Base-by-base conservation (phyloP, 2,113 vertebrate species). In the Atherinomorus stipes region DNA sequence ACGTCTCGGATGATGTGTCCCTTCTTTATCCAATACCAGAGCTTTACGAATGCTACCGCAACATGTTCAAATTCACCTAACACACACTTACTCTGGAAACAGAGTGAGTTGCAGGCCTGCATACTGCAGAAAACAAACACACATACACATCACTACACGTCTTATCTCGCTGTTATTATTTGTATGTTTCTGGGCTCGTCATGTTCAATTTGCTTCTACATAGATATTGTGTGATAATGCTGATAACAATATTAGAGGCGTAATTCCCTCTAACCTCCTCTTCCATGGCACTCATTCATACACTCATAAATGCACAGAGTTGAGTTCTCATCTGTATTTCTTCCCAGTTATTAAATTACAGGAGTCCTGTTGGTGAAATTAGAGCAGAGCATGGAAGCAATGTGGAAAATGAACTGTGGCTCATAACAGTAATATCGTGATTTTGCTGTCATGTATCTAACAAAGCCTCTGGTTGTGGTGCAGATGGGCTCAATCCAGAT, bases 321-420 rank as follows among this genome's bases (percentile, higher is more conserved):
- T 80, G 50, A 49, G 84, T 89, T 84, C 40, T 85, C 69, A 74
- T 90, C 85, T 80, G 73, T 44, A 49, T 47, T 56, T 37, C 62
- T 47, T 34, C 64, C 50, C 62, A 63, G 67, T 84, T 86, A 92
- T 90, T 85, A 63, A 86, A 92, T 91, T 85, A 86, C 64, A 76
- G 59, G 21, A 72, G 80, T 84, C 73, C 42, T 64, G 73, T 81
- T 84, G 66, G 66, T 81, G 78, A 89, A 89, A 90, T 87, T 76
- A 77, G 73, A 88, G 71, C 64, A 61, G 26, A 66, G 16, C 58
- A 44, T 64, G 22, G 67, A 75, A 72, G 65, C 42, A 6, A 74
- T 61, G 63, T 70, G 62, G 65, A 74, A 87, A 88, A 86, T 77
- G 68, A 74, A 58, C 50, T 67, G 64, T 31, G 60, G 62, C 65